These are phyloP conservation scores for Antrozous pallidus DNA, from an alignment of 2,797 vertebrate species.

Conservation along the genomic window DNA sequence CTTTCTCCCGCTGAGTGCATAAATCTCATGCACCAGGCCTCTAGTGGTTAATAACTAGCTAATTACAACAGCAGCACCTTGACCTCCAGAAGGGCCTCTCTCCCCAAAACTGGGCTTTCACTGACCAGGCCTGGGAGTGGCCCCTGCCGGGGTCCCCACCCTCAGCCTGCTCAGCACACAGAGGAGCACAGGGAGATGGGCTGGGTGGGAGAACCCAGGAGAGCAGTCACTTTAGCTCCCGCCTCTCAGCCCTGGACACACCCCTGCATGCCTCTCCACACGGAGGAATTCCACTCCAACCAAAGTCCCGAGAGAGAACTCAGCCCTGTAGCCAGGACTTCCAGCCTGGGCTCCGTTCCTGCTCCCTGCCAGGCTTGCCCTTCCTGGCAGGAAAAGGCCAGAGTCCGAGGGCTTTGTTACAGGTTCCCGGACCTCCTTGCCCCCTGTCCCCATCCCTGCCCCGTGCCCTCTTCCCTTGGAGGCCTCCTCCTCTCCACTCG, in stretches of 20 bases:
- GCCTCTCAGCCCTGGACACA: neutral
- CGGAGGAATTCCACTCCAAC: neutral
- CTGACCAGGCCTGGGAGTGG: neutral
- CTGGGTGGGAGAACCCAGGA: neutral
- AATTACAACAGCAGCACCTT: neutral
- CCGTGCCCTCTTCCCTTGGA: accelerated
- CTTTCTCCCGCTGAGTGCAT: too few relatives aligned
- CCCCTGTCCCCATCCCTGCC: accelerated
- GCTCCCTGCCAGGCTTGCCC: neutral
- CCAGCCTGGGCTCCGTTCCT: neutral
- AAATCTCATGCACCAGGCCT: too few relatives aligned
- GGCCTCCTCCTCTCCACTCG: accelerated
- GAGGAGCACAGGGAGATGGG: neutral
- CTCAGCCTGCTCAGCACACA: neutral
- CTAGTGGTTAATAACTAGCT: neutral
- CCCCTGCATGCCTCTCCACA: accelerated
- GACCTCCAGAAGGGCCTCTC: neutral
- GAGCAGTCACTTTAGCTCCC: neutral
- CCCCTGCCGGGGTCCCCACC: neutral
- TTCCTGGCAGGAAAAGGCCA: neutral
- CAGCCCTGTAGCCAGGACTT: neutral
- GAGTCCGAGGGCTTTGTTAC: neutral
- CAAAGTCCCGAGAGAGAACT: accelerated
- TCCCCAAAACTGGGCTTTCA: neutral
- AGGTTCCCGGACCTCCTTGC: accelerated